Conservation (phyloP, 2,888 invertebrate genomes). For the Tipula lateralis region DNA sequence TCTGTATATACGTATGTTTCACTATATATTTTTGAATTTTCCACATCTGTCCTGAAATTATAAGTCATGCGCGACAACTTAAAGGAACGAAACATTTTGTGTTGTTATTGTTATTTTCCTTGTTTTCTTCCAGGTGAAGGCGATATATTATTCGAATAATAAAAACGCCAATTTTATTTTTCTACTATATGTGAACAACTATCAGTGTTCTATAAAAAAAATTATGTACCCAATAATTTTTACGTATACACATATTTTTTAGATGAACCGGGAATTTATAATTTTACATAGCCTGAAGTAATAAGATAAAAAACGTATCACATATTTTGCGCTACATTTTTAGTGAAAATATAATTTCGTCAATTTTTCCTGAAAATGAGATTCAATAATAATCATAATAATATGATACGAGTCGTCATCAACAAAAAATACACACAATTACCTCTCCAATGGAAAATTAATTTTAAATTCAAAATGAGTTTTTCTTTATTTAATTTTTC, state of each 20-base stretch:
- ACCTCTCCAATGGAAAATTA: background rate
- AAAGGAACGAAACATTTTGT: background rate
- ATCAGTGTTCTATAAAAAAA: background rate
- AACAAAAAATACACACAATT: background rate
- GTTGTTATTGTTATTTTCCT: background rate
- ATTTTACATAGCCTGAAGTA: background rate
- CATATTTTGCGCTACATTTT: background rate
- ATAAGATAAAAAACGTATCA: background rate
- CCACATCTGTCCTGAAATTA: background rate
- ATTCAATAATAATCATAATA: background rate
- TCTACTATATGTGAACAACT: background rate
- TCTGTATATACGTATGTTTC: background rate
- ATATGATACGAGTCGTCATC: background rate
- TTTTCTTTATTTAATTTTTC: background rate
- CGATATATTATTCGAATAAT: background rate
- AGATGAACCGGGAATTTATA: background rate
- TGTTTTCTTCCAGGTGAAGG: constrained; percentile 9
- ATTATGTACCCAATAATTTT: background rate
- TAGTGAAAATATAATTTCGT: background rate
- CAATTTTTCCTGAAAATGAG: background rate
- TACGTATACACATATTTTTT: background rate
- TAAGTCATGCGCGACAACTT: constrained; percentile 27
- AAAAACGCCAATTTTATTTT: background rate
- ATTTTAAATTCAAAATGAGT: background rate
- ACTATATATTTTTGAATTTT: background rate